Evolutionary conservation across 2,113 vertebrate species (phyloP).

Genomic region (Neoarius graeffei): DNA sequence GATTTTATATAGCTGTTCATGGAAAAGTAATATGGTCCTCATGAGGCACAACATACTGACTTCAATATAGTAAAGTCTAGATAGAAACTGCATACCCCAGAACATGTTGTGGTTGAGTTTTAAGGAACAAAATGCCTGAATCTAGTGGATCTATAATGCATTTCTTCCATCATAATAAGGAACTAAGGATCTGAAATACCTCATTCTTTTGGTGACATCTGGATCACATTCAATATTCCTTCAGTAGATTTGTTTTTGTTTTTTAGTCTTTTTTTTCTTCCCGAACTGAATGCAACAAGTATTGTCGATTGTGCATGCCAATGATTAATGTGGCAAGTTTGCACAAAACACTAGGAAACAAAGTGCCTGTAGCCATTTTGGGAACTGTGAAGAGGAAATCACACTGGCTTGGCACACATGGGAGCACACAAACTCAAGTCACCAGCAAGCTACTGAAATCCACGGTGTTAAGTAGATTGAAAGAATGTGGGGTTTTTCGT

Average conservation of each 20-base stretch:
- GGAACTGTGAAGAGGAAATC: slow-evolving; percentile 62
- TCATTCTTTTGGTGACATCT: neutral
- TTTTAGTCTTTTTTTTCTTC: neutral
- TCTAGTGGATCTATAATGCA: neutral
- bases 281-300: slow-evolving; percentile 34
- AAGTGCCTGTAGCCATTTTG: slow-evolving; percentile 63
- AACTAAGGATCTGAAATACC: neutral
- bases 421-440: slow-evolving; percentile 65
- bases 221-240: neutral
- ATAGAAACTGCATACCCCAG: too few species aligned
- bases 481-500: slow-evolving; percentile 69
- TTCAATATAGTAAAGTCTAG: neutral
- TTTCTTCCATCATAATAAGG: neutral
- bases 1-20: neutral
- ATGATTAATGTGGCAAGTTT: slow-evolving; percentile 41
- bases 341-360: slow-evolving; percentile 42
- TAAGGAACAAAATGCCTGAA: neutral
- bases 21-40: neutral
- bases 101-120: neutral
- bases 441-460: slow-evolving; percentile 66
- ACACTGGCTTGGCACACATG: slow-evolving; percentile 65
- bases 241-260: slow-evolving; percentile 10
- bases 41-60: neutral
- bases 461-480: slow-evolving; percentile 72
- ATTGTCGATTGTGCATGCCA: slow-evolving; percentile 26